Evolutionary conservation across 2,797 vertebrate species (phyloP).

Genomic region (Myotis pilosus): DNA sequence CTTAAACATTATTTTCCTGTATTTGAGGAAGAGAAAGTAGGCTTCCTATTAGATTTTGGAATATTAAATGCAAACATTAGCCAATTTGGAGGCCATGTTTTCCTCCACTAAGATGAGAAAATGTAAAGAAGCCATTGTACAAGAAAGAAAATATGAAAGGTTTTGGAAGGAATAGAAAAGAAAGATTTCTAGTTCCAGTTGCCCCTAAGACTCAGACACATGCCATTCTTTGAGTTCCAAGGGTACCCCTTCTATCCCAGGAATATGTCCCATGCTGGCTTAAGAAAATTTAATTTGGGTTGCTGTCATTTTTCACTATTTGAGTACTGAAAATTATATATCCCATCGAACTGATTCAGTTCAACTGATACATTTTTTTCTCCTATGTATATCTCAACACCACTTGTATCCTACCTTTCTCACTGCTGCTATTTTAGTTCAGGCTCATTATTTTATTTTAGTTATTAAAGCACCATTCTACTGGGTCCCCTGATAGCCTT

Average conservation of each 20-base stretch:
- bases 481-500: background rate
- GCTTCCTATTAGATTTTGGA: background rate
- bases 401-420: background rate
- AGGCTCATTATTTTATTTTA: background rate
- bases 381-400: background rate
- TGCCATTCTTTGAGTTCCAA: background rate
- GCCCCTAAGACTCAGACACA: background rate
- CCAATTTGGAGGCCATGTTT: background rate
- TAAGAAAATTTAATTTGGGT: background rate
- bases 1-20: background rate
- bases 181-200: background rate
- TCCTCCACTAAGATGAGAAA: background rate
- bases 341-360: background rate
- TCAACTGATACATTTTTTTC: background rate
- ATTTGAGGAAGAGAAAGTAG: background rate
- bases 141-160: background rate
- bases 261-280: background rate
- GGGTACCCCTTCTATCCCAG: background rate
- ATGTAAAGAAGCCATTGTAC: background rate
- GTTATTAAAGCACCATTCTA: background rate
- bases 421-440: background rate
- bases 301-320: background rate
- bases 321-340: background rate
- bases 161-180: background rate
- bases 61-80: background rate